Evolutionary conservation across 2,888 invertebrate species (phyloP), one percentile per base, ranked within the genome.

Genomic region (Dynastes grantii): DNA sequence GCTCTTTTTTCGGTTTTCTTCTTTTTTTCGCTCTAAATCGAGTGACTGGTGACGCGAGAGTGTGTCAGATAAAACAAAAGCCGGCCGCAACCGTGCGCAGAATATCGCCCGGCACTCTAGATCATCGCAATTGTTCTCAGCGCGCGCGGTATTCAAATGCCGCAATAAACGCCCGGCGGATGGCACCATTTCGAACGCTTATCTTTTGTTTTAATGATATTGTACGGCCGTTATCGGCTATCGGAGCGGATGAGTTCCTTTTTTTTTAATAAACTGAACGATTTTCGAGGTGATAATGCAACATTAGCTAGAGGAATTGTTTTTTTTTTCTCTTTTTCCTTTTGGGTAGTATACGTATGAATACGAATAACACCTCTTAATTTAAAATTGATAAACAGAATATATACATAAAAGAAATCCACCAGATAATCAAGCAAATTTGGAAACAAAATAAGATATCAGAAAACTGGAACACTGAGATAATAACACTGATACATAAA

Each of bases 131-230:
- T 84, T 84, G 84, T 83, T 83, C 80, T 80, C 49, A 2, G 13
- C 8, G 81, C 83, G 81, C 82, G 83, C 68, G 29, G 8, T 84
- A 86, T 86, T 86, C 85, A 86, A 86, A 86, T 84, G 85, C 80
- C 81, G 86, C 86, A 85, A 85, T 86, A 85, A 83, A 86, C 83
- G 84, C 45, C 84, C 82, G 81, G 84, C 82, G 16, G 84, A 86
- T 86, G 86, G 85, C 83, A 84, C 84, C 82, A 79, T 81, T 78
- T 81, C 81, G 68, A 80, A 4, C 81, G 86, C 86, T 87, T 86
- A 87, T 87, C 87, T 81, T 78, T 80, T 82, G 81, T 81, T 85
- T 87, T 87, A 85, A 84, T 83, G 84, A 84, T 83, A 83, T 84
- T 82, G 83, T 84, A 81, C 81, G 82, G 84, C 81, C 84, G 85